Evolutionary conservation across 2,113 vertebrate genomes (phyloP).

Genomic region (Sphyrna mokarran): DNA sequence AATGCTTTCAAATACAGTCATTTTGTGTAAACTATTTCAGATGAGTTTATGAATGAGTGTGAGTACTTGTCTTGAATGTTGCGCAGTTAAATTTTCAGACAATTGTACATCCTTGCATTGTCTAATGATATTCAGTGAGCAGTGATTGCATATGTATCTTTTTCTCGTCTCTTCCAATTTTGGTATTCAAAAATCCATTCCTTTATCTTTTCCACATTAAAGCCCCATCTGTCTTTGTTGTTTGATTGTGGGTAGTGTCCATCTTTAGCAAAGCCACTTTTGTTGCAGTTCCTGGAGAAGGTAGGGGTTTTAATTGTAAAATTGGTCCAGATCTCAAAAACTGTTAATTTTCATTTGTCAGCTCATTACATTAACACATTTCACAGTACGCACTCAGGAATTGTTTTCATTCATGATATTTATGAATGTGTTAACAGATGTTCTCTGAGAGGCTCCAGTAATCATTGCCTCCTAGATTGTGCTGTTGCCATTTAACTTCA

Average conservation of each 20-base stretch:
- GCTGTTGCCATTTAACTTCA: background rate
- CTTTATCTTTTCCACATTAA: background rate
- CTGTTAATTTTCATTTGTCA: constrained; percentile 2
- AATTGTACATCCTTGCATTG: background rate
- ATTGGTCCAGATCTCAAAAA: background rate
- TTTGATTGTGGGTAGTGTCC: background rate
- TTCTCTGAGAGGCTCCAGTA: background rate
- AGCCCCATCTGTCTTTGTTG: background rate
- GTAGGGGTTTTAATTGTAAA: constrained; percentile 1
- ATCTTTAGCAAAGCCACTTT: background rate
- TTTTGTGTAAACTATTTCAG: background rate
- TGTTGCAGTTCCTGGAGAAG: background rate
- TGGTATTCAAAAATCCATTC: background rate
- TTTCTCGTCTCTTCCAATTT: background rate
- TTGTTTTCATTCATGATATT: background rate
- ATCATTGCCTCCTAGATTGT: background rate
- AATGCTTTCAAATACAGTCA: too few species aligned
- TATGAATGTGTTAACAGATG: constrained; percentile 3
- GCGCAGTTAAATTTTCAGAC: background rate
- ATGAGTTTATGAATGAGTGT: background rate
- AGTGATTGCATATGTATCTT: background rate
- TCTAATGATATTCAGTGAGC: background rate
- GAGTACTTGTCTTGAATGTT: background rate
- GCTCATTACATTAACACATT: background rate
- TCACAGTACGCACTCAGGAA: background rate